Conservation (phyloP, 2,888 invertebrate species). For the Drosophila dives region DNA sequence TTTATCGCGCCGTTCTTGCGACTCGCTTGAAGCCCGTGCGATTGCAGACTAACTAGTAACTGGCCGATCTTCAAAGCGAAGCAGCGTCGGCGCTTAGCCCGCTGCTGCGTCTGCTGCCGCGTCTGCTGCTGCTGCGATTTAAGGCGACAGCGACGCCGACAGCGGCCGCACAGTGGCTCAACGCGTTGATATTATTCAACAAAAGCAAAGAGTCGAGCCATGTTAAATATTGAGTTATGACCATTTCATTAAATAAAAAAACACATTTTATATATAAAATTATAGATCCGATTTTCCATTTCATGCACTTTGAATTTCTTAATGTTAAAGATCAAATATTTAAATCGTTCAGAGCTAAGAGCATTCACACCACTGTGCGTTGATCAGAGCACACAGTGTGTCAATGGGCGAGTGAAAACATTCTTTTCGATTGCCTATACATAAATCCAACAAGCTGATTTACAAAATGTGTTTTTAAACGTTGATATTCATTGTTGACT, state of each 20-base stretch:
- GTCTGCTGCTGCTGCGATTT: constrained; percentile 46
- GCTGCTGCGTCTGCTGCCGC: constrained; percentile 56
- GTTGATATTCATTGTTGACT: constrained; percentile 47
- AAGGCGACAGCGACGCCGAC: constrained; percentile 34
- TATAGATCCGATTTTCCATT: background rate
- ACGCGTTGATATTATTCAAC: background rate
- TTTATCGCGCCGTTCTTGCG: constrained; percentile 50
- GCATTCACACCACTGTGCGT: constrained; percentile 8
- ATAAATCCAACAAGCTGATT: constrained; percentile 26
- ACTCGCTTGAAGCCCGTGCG: constrained; percentile 71
- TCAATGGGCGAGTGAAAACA: background rate
- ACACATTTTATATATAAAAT: background rate
- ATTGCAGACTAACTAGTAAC: constrained; percentile 77
- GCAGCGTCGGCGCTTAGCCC: constrained; percentile 73
- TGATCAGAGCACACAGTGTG: constrained; percentile 3
- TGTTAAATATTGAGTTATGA: background rate
- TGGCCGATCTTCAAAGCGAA: constrained; percentile 73
- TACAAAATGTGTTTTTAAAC: constrained; percentile 51
- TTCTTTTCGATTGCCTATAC: constrained; percentile 2
- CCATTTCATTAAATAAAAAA: too few relatives aligned
- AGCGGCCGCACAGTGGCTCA: constrained; percentile 32
- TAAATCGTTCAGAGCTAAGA: background rate
- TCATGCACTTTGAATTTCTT: too few relatives aligned
- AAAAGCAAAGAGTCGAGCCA: background rate
- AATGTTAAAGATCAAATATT: background rate